Base-by-base conservation (phyloP, 1,140 invertebrate species). In the Drosophila malerkotliana region DNA sequence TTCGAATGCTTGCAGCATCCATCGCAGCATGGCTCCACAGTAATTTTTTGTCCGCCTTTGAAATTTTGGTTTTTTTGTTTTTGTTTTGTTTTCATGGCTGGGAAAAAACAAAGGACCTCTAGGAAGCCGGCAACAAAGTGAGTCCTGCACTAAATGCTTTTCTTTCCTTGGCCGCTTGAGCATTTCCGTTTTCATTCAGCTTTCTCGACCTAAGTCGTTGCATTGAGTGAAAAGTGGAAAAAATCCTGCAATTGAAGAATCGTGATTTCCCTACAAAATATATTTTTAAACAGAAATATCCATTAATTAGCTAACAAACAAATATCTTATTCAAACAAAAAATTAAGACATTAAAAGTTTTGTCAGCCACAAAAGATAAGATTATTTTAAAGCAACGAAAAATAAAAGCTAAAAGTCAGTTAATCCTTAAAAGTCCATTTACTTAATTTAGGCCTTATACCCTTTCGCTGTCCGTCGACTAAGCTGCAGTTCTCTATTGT, bases 1-100 rank as follows among this genome's bases (percentile, higher is more conserved):
- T 75, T 80, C 77, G 75, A 72, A 77, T 54, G 79, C 75, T 61
- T 82, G 78, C 81, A 74, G 77, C 78, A 80, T 72, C 77, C 72
- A 61, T 53, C 51, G 56, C 74, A 78, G 59, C 62, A 44, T 41
- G 62, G 39, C 47, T 45, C 21, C 30, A 48, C 37, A 26, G 67
- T 54, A 68, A n/a, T 48, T 30, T 32, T 28, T 24, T 64, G 14
- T 44, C n/a, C 41, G 41, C 41, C 41, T 44, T 18, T 6, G 5
- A 8, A 15, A n/a, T 44, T 44, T 44, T 18, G 44, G 5, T 30
- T 53, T 21, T 39, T 54, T 39, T 49, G 14, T 45, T 61, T 30
- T 45, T 61, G 18, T 55, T 39, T 45, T 67, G 14, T 44, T 44
- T 44, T 44, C 14, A 34, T 44, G 55, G 56, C 54, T 32, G 53